These are phyloP conservation scores for Erynnis tages DNA, from an alignment of 2,888 invertebrate genomes.

Conservation along the genomic window DNA sequence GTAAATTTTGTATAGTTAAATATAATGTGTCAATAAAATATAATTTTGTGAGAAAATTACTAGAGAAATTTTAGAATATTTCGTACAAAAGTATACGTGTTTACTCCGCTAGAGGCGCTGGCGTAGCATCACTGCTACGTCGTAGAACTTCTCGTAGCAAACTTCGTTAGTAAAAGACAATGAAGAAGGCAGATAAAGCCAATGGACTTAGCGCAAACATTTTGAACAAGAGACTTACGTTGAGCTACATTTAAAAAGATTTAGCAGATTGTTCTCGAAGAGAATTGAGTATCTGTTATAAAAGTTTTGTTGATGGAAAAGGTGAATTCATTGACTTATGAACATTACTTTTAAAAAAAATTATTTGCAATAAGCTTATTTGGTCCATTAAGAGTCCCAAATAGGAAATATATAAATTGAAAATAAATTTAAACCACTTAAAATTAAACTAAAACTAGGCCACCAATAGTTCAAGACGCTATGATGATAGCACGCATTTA, in stretches of 20 bases:
- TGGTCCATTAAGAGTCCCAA: too few species aligned
- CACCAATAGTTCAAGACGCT: too few species aligned
- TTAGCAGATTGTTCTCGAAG: background rate
- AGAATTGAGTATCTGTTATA: background rate
- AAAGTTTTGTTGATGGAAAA: background rate
- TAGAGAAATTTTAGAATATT: background rate
- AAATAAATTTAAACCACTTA: too few species aligned
- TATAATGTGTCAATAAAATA: too few species aligned
- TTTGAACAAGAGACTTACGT: slow-evolving; percentile 6
- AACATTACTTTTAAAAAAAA: too few species aligned
- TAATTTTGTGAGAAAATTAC: too few species aligned
- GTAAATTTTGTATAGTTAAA: too few species aligned
- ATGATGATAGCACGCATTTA: too few species aligned
- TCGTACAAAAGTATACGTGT: background rate
- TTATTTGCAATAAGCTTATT: too few species aligned
- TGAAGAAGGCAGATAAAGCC: slow-evolving; percentile 10
- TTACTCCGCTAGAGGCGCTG: slow-evolving; percentile 43
- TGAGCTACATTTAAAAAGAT: background rate
- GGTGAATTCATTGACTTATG: too few species aligned
- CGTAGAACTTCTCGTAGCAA: slow-evolving; percentile 16
- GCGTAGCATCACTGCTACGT: slow-evolving; percentile 17
- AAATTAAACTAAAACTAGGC: too few species aligned
- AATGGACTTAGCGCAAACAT: slow-evolving; percentile 6
- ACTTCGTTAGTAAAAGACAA: slow-evolving; percentile 10
- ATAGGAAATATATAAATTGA: too few species aligned